Evolutionary conservation across 2,888 invertebrate genomes (phyloP).

Genomic region (Tenthredo mesomela): DNA sequence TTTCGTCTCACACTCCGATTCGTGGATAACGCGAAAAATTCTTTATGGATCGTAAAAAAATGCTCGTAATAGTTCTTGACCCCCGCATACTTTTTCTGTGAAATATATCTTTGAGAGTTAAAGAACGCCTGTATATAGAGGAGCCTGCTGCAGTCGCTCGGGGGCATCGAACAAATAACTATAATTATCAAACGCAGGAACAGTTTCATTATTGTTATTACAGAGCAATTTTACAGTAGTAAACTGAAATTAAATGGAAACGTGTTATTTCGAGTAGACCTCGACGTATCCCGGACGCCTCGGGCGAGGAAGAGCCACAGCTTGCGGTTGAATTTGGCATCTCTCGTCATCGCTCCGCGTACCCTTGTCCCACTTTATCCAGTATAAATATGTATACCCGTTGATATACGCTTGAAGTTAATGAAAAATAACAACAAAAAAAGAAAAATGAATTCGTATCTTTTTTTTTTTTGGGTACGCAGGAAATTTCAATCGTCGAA

Average conservation of each 20-base stretch:
- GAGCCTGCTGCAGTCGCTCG: slow-evolving; percentile 3
- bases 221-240: slow-evolving; percentile 75
- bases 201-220: slow-evolving; percentile 70
- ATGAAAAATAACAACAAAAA: background rate
- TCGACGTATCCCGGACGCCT: slow-evolving; percentile 52
- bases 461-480: background rate
- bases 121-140: background rate
- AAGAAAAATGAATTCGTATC: background rate
- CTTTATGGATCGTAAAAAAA: background rate
- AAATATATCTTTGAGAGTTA: background rate
- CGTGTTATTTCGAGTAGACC: slow-evolving; percentile 68
- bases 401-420: background rate
- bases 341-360: slow-evolving; percentile 33
- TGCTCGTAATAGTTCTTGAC: background rate
- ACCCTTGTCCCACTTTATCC: background rate
- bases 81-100: slow-evolving; percentile 2
- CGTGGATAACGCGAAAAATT: background rate
- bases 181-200: slow-evolving; percentile 64
- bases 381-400: background rate
- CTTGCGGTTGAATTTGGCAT: slow-evolving; percentile 27
- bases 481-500: background rate
- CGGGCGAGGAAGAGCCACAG: slow-evolving; percentile 58
- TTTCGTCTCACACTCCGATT: background rate
- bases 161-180: slow-evolving; percentile 64
- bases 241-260: slow-evolving; percentile 73